Conservation (phyloP, 2,888 invertebrate genomes). For the Patella depressa region DNA sequence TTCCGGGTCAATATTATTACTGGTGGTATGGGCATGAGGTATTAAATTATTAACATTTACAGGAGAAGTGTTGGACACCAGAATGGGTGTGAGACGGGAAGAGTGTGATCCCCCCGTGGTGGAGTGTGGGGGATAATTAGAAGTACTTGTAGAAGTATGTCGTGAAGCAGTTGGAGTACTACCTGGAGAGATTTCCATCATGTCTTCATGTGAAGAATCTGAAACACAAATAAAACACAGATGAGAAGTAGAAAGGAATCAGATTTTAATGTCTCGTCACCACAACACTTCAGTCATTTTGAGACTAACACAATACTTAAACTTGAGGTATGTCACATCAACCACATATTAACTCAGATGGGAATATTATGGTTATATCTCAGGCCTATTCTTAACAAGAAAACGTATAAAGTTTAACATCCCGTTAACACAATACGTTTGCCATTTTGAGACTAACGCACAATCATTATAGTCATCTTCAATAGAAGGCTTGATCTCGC, state of each 20-base stretch:
- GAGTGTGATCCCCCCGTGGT: background rate
- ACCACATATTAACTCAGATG: background rate
- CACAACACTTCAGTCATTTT: too few relatives aligned
- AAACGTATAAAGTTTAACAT: too few relatives aligned
- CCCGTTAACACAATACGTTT: too few relatives aligned
- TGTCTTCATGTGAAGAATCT: conserved; percentile 78
- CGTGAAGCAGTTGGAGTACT: conserved; percentile 75
- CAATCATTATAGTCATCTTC: too few relatives aligned
- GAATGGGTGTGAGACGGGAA: background rate
- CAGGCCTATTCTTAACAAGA: background rate
- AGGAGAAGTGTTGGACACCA: background rate
- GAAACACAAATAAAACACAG: conserved; percentile 25
- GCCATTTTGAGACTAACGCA: too few relatives aligned
- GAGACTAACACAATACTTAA: too few relatives aligned
- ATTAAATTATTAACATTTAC: background rate
- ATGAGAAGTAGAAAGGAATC: background rate
- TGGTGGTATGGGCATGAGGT: background rate
- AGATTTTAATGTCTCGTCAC: background rate
- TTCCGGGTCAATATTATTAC: too few relatives aligned
- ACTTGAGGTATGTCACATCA: too few relatives aligned
- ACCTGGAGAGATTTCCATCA: conserved; percentile 95
- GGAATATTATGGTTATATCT: background rate
- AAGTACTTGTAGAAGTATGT: background rate
- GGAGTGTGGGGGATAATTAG: background rate
- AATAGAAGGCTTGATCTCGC: too few relatives aligned